These are phyloP conservation scores for Podarcis muralis DNA, from an alignment of 2,113 vertebrate genomes.

Conservation along the genomic window DNA sequence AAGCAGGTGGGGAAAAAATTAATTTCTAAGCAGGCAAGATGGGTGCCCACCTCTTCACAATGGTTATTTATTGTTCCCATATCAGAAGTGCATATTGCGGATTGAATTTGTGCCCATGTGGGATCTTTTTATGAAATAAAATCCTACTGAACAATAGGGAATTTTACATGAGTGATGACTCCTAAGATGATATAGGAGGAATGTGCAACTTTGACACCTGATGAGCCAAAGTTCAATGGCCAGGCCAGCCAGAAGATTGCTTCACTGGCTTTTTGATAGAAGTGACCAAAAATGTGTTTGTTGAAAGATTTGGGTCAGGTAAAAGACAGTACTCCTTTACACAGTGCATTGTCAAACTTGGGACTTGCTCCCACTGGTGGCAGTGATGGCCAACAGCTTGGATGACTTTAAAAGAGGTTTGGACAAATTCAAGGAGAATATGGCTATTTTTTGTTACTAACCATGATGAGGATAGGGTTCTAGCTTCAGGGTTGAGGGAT, in stretches of 20 bases:
- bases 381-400: too few relatives aligned
- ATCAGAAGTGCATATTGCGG: neutral
- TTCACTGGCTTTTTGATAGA: neutral
- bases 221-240: neutral
- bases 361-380: too few relatives aligned
- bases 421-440: too few relatives aligned
- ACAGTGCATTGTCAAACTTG: too few relatives aligned
- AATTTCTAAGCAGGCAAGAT: neutral
- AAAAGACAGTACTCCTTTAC: too few relatives aligned
- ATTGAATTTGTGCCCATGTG: neutral
- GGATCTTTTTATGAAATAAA: neutral
- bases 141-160: neutral
- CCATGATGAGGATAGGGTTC: rapidly evolving
- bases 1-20: neutral
- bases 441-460: too few relatives aligned
- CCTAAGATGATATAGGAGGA: neutral
- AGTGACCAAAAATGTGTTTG: neutral
- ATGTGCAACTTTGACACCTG: neutral
- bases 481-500: too few relatives aligned
- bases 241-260: neutral
- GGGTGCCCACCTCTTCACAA: neutral
- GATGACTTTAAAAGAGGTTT: too few relatives aligned
- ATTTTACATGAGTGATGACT: neutral
- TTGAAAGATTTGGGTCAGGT: too few relatives aligned
- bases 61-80: neutral